These are phyloP conservation scores for Chloropsis cyanopogon DNA, from an alignment of 2,113 vertebrate genomes.

Conservation along the genomic window DNA sequence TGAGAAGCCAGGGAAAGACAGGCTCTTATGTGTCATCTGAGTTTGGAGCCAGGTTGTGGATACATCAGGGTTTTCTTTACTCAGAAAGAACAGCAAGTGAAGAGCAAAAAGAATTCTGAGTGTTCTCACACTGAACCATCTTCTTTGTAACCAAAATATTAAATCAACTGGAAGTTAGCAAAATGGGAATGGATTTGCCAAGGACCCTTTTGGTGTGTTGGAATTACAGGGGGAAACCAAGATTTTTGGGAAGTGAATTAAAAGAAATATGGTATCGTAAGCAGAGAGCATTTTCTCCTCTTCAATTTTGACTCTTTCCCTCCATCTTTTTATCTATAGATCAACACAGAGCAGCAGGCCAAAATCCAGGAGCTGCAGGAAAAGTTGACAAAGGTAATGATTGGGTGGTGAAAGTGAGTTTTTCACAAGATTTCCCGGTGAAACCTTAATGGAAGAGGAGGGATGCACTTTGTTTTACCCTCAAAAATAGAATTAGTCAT, in stretches of 20 bases:
- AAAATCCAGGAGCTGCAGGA: constrained; percentile 96
- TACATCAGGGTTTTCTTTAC: background rate
- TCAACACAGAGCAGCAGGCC: constrained; percentile 89
- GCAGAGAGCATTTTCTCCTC: background rate
- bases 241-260: background rate
- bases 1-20: background rate
- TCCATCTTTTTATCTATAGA: constrained; percentile 69
- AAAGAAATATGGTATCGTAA: background rate
- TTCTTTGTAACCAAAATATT: background rate
- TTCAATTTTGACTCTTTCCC: background rate
- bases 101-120: background rate
- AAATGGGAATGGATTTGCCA: background rate
- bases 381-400: constrained; percentile 89
- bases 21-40: background rate
- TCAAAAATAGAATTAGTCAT: constrained; percentile 64
- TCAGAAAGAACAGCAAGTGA: background rate
- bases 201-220: background rate
- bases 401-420: background rate
- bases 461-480: constrained; percentile 17
- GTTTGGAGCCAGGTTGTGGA: background rate
- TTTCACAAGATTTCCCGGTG: background rate
- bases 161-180: background rate
- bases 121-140: background rate
- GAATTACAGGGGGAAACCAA: background rate
- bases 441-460: constrained; percentile 37